phyloP scores from a whole-genome alignment of 2,797 vertebrate species.

The Pseudocheirus occidentalis region DNA sequence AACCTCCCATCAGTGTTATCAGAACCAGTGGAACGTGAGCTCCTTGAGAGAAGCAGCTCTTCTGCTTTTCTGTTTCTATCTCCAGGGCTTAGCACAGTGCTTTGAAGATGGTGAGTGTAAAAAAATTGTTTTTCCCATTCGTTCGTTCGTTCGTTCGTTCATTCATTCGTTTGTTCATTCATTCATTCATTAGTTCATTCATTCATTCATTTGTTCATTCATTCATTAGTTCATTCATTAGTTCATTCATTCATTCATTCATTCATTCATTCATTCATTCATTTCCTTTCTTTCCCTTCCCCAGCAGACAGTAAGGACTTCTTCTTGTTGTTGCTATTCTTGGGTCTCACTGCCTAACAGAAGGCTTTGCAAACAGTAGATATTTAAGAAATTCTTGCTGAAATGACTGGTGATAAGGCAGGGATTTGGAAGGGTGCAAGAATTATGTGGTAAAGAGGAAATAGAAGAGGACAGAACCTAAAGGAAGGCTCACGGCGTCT shows the following conservation, averaged over 20 bases:
- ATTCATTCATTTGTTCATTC: background rate
- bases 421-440: background rate
- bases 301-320: background rate
- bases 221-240: background rate
- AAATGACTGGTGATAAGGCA: background rate
- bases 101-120: background rate
- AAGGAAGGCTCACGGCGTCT: background rate
- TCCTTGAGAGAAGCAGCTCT: background rate
- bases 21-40: background rate
- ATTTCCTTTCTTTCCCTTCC: background rate
- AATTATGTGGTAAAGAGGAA: background rate
- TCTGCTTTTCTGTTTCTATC: background rate
- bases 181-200: background rate
- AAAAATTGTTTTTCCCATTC: background rate
- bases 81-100: background rate
- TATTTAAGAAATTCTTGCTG: background rate
- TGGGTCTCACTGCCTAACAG: background rate
- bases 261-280: background rate
- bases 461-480: background rate
- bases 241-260: background rate
- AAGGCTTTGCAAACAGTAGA: background rate
- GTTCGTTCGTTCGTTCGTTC: background rate
- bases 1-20: background rate
- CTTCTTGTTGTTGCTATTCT: background rate
- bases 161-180: background rate